Evolutionary conservation across 2,797 vertebrate species (phyloP).

Genomic region (Chelmon rostratus): DNA sequence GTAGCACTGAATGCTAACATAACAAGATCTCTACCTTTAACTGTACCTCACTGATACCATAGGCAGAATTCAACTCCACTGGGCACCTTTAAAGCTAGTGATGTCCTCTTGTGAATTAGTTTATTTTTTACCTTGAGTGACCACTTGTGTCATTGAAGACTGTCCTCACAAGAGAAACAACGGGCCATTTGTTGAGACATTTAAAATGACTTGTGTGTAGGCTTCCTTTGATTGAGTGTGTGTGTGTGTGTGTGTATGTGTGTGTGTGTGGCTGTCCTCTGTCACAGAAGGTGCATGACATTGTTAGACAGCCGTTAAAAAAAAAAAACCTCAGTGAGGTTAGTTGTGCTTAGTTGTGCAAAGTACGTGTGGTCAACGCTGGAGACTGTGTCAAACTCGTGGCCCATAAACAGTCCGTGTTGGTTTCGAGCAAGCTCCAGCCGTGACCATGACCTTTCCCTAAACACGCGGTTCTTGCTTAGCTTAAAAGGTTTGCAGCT

Average conservation of each 20-base stretch:
- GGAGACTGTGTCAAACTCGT: background rate
- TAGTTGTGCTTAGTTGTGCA: background rate
- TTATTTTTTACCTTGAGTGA: too few relatives aligned
- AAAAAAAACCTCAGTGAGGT: background rate
- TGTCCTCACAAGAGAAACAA: background rate
- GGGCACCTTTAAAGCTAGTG: background rate
- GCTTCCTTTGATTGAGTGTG: background rate
- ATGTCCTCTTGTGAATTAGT: too few relatives aligned
- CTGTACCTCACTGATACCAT: background rate
- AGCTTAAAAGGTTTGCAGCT: background rate
- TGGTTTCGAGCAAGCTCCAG: too few relatives aligned
- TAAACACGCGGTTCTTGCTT: background rate
- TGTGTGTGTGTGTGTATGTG: too few relatives aligned
- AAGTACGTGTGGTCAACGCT: background rate
- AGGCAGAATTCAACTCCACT: background rate
- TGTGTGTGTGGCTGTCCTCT: background rate
- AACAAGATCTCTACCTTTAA: background rate
- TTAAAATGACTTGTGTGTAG: too few relatives aligned
- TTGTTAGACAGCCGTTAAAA: background rate
- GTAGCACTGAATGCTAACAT: too few relatives aligned
- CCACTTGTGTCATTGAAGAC: background rate
- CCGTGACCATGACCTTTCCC: background rate
- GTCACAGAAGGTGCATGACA: background rate
- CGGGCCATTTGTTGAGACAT: background rate
- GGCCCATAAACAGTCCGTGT: too few relatives aligned